Conservation (phyloP, 2,797 vertebrate species). For the Triplophysa bombifrons region DNA sequence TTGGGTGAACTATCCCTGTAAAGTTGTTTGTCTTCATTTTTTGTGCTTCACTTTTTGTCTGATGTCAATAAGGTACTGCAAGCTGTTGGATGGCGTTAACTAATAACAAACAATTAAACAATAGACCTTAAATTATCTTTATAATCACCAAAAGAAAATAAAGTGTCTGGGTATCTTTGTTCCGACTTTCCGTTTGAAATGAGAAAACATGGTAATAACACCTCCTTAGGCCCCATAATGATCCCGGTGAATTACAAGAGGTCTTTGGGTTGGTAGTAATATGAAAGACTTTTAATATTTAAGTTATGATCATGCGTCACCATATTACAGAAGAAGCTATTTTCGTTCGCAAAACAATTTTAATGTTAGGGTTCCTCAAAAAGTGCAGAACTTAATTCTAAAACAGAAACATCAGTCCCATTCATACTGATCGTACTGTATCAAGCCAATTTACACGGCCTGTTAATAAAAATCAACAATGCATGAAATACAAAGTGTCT, state of each 20-base stretch:
- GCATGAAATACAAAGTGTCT: slow-evolving; percentile 39
- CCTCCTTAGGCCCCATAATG: neutral
- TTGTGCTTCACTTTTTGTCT: neutral
- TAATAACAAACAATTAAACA: neutral
- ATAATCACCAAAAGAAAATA: neutral
- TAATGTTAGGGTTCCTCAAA: neutral
- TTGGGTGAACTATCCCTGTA: too few relatives aligned
- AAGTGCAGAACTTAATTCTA: neutral
- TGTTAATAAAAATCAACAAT: slow-evolving; percentile 1
- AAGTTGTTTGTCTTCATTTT: neutral
- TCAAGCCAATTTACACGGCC: neutral
- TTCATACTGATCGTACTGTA: neutral
- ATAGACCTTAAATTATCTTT: neutral
- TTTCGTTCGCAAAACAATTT: neutral
- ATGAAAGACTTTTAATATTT: neutral
- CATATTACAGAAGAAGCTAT: neutral
- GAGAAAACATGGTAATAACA: slow-evolving; percentile 21
- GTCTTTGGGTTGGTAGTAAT: neutral
- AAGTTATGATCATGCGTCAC: neutral
- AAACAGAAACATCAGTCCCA: neutral
- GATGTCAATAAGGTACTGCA: neutral
- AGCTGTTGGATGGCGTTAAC: neutral
- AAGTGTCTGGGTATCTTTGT: neutral
- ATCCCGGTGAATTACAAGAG: neutral
- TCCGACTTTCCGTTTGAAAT: neutral